Conservation (phyloP, 92 coral and sea anemone genomes). For the Paramuricea clavata region DNA sequence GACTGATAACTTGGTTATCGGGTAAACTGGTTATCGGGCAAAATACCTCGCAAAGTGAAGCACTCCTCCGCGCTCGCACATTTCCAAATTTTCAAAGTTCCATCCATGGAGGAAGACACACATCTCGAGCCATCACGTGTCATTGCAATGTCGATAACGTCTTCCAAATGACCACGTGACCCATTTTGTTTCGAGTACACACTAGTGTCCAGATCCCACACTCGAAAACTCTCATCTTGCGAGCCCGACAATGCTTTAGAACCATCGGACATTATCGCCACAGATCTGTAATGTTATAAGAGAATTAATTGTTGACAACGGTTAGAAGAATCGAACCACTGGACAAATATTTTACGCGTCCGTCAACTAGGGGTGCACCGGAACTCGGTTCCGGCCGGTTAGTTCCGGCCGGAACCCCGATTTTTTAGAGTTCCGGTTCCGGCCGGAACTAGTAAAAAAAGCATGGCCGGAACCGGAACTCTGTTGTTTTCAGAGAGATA, state of each 20-base stretch:
- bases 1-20: too few relatives aligned
- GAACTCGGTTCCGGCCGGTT: too few relatives aligned
- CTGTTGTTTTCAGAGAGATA: too few relatives aligned
- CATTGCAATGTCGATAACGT: slow-evolving; percentile 49
- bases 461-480: too few relatives aligned
- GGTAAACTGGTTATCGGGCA: too few relatives aligned
- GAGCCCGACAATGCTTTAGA: slow-evolving; percentile 65
- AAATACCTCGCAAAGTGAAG: not conserved
- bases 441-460: too few relatives aligned
- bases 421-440: too few relatives aligned
- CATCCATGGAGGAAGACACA: slow-evolving; percentile 67
- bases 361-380: too few relatives aligned
- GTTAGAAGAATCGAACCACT: too few relatives aligned
- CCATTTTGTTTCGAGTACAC: slow-evolving; percentile 15
- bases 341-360: too few relatives aligned
- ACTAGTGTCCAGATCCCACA: slow-evolving; percentile 57
- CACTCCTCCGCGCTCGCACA: slow-evolving; percentile 39
- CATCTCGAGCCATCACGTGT: slow-evolving; percentile 44
- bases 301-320: not conserved
- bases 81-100: slow-evolving; percentile 67
- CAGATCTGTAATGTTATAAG: slow-evolving; percentile 19
- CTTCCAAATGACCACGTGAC: slow-evolving; percentile 59
- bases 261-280: slow-evolving; percentile 55
- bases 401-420: too few relatives aligned
- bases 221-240: slow-evolving; percentile 64